phyloP scores from a whole-genome alignment of 2,113 vertebrate genomes.

The Sprattus sprattus region DNA sequence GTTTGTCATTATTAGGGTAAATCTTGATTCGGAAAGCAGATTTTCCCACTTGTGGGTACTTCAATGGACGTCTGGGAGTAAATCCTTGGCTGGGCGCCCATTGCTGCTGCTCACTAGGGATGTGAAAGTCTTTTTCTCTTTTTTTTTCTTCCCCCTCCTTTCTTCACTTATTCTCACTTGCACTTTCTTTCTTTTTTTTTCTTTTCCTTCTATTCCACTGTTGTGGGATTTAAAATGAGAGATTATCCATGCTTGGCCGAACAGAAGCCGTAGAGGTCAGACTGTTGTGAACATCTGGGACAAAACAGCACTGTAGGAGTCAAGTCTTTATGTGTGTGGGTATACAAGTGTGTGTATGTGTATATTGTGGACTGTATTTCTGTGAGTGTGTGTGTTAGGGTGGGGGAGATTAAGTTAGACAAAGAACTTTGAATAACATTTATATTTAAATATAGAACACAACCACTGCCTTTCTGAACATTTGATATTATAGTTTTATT shows the following conservation, averaged over 20 bases:
- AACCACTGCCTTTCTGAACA: background rate
- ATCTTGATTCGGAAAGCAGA: conserved; percentile 5
- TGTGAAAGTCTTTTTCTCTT: background rate
- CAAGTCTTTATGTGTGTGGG: background rate
- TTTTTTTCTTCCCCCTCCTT: background rate
- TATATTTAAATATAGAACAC: background rate
- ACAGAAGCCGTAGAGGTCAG: conserved; percentile 20
- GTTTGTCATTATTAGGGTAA: conserved; percentile 4
- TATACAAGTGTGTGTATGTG: background rate
- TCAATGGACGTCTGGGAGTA: background rate
- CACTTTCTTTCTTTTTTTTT: background rate
- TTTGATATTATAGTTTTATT: background rate
- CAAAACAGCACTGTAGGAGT: background rate
- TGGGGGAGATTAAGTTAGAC: background rate
- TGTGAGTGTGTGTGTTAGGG: background rate
- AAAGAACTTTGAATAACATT: background rate
- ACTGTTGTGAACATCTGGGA: conserved; percentile 27
- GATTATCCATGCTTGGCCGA: conserved; percentile 18
- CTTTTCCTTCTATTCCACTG: background rate
- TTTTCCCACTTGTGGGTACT: background rate
- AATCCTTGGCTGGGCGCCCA: conserved; percentile 2
- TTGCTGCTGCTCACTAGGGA: background rate
- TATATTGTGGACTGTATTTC: background rate
- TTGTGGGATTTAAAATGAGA: conserved; percentile 14
- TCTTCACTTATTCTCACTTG: background rate